Conservation (phyloP, 2,888 invertebrate genomes). For the Chloroclysta siterata region DNA sequence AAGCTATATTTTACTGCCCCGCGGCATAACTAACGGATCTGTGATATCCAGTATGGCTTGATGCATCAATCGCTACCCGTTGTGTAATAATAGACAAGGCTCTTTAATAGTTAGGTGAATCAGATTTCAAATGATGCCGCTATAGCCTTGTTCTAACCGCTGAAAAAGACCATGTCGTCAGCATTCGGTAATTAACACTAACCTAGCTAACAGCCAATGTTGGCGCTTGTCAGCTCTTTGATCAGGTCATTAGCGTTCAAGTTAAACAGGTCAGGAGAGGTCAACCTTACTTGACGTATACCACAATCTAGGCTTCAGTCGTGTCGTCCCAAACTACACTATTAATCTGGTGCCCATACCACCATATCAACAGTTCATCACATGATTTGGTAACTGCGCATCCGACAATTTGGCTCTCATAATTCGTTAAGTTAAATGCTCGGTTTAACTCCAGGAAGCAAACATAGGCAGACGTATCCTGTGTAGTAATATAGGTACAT, state of each 20-base stretch:
- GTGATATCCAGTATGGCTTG: slow-evolving; percentile 12
- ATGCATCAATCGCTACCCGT: slow-evolving; percentile 18
- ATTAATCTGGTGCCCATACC: background rate
- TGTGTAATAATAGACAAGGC: slow-evolving; percentile 7
- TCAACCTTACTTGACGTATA: background rate
- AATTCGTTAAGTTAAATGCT: too few species aligned
- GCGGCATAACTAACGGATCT: slow-evolving; percentile 25
- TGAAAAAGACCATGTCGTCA: background rate
- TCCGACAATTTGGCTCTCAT: too few species aligned
- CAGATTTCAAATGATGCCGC: background rate
- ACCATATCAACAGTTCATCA: background rate
- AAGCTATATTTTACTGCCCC: slow-evolving; percentile 20
- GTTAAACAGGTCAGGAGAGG: background rate
- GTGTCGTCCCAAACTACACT: too few species aligned
- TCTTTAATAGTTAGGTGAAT: background rate
- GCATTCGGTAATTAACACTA: background rate
- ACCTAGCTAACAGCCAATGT: background rate
- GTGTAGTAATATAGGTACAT: too few species aligned
- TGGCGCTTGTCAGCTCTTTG: background rate
- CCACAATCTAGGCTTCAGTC: too few species aligned
- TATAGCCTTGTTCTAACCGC: background rate
- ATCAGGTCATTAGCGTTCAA: background rate
- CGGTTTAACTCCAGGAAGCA: too few species aligned
- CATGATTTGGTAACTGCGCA: too few species aligned
- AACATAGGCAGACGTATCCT: too few species aligned